A percentile compares a stretch with the other conserved stretches of the same genome.
Evolutionary conservation across 2,113 vertebrate species (phyloP).

Genomic region (Neoarius graeffei): DNA sequence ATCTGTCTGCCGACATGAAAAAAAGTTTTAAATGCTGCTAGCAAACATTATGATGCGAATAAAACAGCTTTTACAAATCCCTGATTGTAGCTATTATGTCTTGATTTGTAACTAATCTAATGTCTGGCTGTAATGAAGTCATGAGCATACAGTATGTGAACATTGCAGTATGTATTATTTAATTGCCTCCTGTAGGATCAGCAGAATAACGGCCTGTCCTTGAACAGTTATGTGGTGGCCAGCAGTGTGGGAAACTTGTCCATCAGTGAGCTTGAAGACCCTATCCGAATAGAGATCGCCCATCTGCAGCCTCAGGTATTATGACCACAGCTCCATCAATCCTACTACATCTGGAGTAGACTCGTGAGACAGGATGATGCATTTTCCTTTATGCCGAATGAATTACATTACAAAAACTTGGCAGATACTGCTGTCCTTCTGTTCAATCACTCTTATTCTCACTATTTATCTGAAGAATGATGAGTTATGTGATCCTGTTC

Average conservation of each 20-base stretch:
- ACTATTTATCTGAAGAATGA: neutral
- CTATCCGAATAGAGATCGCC: constrained; percentile 83
- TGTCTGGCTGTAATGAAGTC: too few relatives aligned
- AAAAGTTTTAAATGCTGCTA: neutral
- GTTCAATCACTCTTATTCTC: neutral
- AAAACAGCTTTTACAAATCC: neutral
- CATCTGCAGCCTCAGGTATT: constrained; percentile 80
- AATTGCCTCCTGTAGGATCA: constrained; percentile 56
- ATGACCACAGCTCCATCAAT: neutral
- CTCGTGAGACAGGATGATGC: neutral
- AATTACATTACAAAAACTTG: neutral
- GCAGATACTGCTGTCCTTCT: neutral
- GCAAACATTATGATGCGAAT: neutral
- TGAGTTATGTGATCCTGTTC: neutral
- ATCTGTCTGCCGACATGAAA: neutral
- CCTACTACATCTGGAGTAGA: neutral
- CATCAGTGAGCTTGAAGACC: constrained; percentile 79
- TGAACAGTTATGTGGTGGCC: constrained; percentile 92
- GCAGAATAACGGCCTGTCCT: constrained; percentile 50
- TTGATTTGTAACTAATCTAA: neutral
- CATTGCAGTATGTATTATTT: neutral
- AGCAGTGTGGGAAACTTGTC: constrained; percentile 89
- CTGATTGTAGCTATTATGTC: neutral
- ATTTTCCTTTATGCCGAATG: too few relatives aligned
- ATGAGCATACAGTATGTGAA: neutral